Percentiles rank a stretch among this genome's conserved stretches.
phyloP scores from a whole-genome alignment of 2,797 vertebrate genomes.

The Australoheros facetus region DNA sequence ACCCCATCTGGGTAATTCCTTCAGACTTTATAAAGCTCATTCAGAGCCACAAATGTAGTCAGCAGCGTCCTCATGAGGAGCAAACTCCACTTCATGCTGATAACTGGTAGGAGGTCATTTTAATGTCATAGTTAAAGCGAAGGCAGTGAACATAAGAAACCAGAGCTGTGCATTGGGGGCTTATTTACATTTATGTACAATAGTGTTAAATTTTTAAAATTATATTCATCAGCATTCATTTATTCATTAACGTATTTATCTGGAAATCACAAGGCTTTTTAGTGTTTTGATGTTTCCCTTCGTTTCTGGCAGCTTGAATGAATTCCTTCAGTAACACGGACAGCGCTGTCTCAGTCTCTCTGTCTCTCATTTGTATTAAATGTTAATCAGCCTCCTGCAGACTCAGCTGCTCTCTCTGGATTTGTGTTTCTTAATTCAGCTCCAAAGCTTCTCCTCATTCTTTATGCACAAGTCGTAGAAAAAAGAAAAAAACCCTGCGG shows the following conservation, averaged over 20 bases:
- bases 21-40: neutral
- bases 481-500: neutral
- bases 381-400: conserved; percentile 72
- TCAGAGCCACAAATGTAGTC: neutral
- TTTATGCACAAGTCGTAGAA: conserved; percentile 48
- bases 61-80: neutral
- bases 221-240: neutral
- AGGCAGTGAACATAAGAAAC: neutral
- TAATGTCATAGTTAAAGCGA: neutral
- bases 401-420: conserved; percentile 48
- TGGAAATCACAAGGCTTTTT: neutral
- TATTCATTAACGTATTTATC: neutral
- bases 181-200: neutral
- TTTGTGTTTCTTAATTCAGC: conserved; percentile 55
- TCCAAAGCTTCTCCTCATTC: conserved; percentile 49
- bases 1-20: neutral
- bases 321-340: conserved; percentile 3
- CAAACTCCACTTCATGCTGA: neutral
- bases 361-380: conserved; percentile 64
- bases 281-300: neutral
- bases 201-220: accelerated
- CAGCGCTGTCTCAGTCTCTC: conserved; percentile 18
- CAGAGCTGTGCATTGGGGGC: neutral
- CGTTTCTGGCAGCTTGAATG: neutral
- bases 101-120: neutral